phyloP scores from a whole-genome alignment of 2,888 invertebrate species.

The Eilema sororculum region DNA sequence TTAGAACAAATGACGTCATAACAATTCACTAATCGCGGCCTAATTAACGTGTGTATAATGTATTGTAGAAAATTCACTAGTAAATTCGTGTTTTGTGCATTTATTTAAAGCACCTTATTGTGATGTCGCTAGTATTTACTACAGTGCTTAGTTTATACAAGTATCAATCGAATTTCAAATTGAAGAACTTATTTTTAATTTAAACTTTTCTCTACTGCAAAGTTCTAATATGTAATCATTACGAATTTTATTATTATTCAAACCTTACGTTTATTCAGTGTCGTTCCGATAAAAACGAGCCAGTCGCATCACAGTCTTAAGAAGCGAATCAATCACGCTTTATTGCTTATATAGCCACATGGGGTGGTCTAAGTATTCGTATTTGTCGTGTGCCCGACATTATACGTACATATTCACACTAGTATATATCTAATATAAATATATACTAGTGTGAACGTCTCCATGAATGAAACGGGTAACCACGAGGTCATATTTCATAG shows the following conservation, averaged over 20 bases:
- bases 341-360: neutral
- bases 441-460: neutral
- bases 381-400: neutral
- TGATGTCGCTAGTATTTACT: conserved; percentile 39
- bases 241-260: neutral
- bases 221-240: neutral
- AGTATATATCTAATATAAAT: too few species aligned
- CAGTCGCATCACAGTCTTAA: neutral
- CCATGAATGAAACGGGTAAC: neutral
- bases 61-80: conserved; percentile 71
- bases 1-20: conserved; percentile 53
- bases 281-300: neutral
- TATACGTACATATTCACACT: neutral
- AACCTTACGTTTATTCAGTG: neutral
- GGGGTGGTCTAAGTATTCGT: neutral
- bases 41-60: conserved; percentile 73
- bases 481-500: neutral
- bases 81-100: conserved; percentile 81
- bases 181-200: neutral
- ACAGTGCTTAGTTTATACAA: conserved; percentile 19
- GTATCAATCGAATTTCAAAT: neutral
- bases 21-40: conserved; percentile 52
- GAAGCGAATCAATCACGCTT: neutral
- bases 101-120: conserved; percentile 62
- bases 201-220: neutral